Evolutionary conservation across 2,888 invertebrate species (phyloP).

Genomic region (Seira sanloemensis): DNA sequence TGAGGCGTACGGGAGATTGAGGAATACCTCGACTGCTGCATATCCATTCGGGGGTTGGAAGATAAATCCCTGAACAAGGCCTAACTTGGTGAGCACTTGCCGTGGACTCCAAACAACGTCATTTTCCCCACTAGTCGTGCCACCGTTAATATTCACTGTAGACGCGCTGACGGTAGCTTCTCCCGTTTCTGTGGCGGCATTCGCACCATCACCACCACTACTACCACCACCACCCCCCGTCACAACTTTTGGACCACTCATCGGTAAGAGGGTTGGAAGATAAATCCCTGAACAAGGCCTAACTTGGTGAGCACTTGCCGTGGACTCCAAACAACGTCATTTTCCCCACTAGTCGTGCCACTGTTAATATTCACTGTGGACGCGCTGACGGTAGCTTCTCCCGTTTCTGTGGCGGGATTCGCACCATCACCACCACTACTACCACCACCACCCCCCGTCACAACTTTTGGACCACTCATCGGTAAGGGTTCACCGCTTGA

Average conservation of each 20-base stretch:
- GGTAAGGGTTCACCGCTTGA: constrained; percentile 54
- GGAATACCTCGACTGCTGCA: constrained; percentile 61
- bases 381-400: not conserved
- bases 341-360: not conserved
- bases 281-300: constrained; percentile 61
- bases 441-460: constrained; percentile 13
- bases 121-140: not conserved
- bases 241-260: constrained; percentile 31
- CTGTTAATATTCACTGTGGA: constrained; percentile 12
- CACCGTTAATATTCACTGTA: constrained; percentile 9
- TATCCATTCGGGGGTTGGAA: constrained; percentile 62
- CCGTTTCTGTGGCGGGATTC: not conserved
- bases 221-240: constrained; percentile 26
- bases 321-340: constrained; percentile 58
- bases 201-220: constrained; percentile 18
- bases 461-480: constrained; percentile 39
- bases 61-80: constrained; percentile 61
- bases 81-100: constrained; percentile 64
- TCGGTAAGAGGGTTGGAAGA: constrained; percentile 58
- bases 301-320: constrained; percentile 64
- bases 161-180: not conserved
- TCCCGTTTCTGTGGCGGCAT: not conserved
- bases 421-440: constrained; percentile 24
- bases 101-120: constrained; percentile 59
- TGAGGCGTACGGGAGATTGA: constrained; percentile 90